Evolutionary conservation across 2,888 invertebrate species (phyloP), one percentile per base, ranked within the genome.

Genomic region (Dioctria linearis): DNA sequence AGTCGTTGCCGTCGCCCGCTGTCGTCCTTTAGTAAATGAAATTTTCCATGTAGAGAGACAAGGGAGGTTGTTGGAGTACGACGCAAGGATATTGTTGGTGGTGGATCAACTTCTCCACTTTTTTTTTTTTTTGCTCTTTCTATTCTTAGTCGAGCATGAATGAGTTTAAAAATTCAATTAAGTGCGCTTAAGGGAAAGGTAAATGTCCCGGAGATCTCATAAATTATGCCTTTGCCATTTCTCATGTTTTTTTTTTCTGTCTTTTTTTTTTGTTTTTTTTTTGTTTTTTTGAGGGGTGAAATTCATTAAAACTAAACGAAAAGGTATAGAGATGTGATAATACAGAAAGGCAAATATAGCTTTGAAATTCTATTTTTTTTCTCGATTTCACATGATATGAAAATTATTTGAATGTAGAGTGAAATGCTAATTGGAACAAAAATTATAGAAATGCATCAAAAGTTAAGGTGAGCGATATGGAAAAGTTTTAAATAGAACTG

Each of bases 81-180:
- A 46, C 43, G 37, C 67, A 25, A 25, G 42, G 66, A 25, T 25
- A 61, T n/a, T 3, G 61, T 13, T 40, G n/a, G 3, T 11, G 11
- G 5, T 59, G 25, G 39, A 63, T 39, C 25, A 37, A 9, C 6
- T 6, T 39, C 39, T 39, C 63, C 63, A 25, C 39, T 37, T 59
- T 8, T 6, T 59, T 59, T 59, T 59, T 25, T 25, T 57, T 11
- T 13, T 59, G 3, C 13, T 59, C 5, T 59, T 11, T 59, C 3
- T n/a, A 3, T 59, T 59, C 59, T 59, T 13, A 6, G 59, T 25
- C 51, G 39, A 71, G 43, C 71, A 65, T 61, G 79, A 81, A 81
- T 80, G 69, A 81, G 63, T 81, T 81, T 81, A 80, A 81, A 81
- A 81, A 81, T 81, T 81, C 81, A 81, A 81, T 81, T 81, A 81